Base-by-base conservation (phyloP, 2,797 vertebrate species). In the Huso huso region DNA sequence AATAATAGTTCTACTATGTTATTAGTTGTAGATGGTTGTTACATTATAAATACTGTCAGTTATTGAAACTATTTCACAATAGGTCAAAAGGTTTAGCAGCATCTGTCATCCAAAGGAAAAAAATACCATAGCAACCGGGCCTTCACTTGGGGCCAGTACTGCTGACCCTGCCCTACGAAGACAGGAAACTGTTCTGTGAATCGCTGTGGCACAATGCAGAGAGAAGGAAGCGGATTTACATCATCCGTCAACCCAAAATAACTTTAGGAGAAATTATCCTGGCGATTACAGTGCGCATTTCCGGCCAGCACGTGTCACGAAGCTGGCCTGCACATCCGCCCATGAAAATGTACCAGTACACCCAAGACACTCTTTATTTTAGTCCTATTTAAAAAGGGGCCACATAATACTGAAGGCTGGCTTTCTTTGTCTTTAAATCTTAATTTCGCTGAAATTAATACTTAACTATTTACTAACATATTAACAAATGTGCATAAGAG, bases 51-150 rank as follows among this genome's bases (percentile, higher is more conserved):
- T 5, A 66, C 78, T 84, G 83, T 84, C 79, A 83, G 76, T 84
- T 80, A 83, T 62, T 65, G 71, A 62, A 71, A 77, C 76, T 81
- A 74, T 82, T 82, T 74, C 76, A 73, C 60, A 74, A 78, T 68
- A 66, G 87, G 86, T 87, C 83, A 85, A 62, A 13, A 66, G 86
- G 88, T 89, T 88, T 87, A 87, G 82, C 80, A 82, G 82, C 84
- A 83, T 88, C 86, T 89, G 37, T 37, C 37, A 37, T 37, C 37
- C 37, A 37, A 37, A 37, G 37, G 37, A 37, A 37, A 37, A 37
- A 37, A 37, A 37, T 5, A 37, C 37, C 37, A 37, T 37, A 37
- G 37, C 37, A 37, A 37, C 37, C 37, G 5, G 37, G 37, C 76
- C 80, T 64, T 61, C 12, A n/a, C 11, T 58, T 13, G 12, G 55